Evolutionary conservation across 2,113 vertebrate species (phyloP).

Genomic region (Solea senegalensis): DNA sequence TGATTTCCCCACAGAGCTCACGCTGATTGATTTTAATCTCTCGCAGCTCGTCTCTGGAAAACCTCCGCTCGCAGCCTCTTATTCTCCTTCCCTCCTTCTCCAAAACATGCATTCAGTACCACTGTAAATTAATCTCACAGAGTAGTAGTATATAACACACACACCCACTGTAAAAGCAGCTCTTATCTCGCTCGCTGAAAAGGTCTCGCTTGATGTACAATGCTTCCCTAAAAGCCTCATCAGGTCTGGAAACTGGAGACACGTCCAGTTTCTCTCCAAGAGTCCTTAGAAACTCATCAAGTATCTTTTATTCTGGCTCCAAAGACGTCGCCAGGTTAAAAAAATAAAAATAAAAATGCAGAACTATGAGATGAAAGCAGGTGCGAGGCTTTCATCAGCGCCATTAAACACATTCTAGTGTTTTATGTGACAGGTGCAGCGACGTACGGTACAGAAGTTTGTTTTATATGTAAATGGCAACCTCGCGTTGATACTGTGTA

Average conservation of each 20-base stretch:
- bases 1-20: constrained; percentile 17
- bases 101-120: neutral
- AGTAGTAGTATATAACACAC: neutral
- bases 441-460: no score
- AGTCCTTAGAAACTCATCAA: neutral
- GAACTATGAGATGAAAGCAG: neutral
- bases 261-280: neutral
- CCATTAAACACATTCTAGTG: neutral
- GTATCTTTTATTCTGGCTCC: no score
- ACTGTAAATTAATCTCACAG: constrained; percentile 4
- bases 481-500: no score
- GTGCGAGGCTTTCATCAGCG: no score
- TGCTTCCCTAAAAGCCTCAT: constrained; percentile 34
- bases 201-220: constrained; percentile 21
- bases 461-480: no score
- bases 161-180: neutral
- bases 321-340: no score
- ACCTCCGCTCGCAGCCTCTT: constrained; percentile 1
- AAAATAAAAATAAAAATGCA: neutral
- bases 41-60: neutral
- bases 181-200: constrained; percentile 3
- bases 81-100: neutral
- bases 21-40: constrained; percentile 42
- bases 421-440: neutral
- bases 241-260: constrained; percentile 11